Conservation (phyloP, 2,888 invertebrate species). For the Phrixothrix hirtus region DNA sequence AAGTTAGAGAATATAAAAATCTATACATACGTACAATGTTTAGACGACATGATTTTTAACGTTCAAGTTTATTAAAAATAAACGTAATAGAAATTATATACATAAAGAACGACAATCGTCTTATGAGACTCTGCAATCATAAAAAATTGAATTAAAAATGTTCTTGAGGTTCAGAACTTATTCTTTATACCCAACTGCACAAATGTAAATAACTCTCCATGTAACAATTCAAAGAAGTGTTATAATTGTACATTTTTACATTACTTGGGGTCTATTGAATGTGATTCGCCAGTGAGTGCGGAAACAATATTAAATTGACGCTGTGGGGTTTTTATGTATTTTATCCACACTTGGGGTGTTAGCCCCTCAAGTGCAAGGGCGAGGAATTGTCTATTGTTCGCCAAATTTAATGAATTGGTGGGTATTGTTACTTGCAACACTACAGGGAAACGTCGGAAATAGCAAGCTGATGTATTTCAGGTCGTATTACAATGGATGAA, state of each 20-base stretch:
- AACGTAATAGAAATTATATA: no score
- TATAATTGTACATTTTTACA: background rate
- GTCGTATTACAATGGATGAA: constrained; percentile 20
- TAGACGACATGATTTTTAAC: background rate
- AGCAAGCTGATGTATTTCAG: constrained; percentile 29
- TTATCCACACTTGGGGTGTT: constrained; percentile 41
- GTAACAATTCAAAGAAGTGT: background rate
- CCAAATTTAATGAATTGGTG: constrained; percentile 48
- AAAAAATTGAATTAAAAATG: no score
- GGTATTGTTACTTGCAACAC: constrained; percentile 42
- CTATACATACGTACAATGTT: background rate
- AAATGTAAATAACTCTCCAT: background rate
- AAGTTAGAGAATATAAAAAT: no score
- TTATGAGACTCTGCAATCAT: no score
- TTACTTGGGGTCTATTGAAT: constrained; percentile 1
- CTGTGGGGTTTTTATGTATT: constrained; percentile 52
- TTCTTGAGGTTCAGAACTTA: no score
- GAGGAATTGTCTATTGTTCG: constrained; percentile 40
- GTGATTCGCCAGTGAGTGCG: constrained; percentile 32
- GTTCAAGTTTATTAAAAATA: no score
- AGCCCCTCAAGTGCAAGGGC: constrained; percentile 37
- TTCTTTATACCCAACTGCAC: background rate
- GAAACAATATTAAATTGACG: constrained; percentile 54
- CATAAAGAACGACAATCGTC: no score
- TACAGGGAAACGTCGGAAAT: constrained; percentile 39